A percentile compares a stretch with the other conserved stretches of the same genome.
Evolutionary conservation across 2,113 vertebrate genomes (phyloP).

Genomic region (Leucopsar rothschildi): DNA sequence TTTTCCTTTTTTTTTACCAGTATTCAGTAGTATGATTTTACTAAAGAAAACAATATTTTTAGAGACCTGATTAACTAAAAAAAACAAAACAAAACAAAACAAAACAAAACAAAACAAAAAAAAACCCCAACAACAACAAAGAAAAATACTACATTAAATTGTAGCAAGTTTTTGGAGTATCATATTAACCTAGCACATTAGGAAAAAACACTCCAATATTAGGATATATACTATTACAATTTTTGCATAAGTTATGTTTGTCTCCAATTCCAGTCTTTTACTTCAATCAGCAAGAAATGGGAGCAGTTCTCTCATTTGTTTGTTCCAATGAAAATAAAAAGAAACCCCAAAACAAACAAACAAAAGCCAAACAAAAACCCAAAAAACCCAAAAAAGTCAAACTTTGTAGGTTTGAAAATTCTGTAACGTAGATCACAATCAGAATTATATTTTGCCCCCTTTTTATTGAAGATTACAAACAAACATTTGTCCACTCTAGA

Average conservation of each 20-base stretch:
- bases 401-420: neutral
- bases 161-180: neutral
- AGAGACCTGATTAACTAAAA: neutral
- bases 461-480: neutral
- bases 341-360: neutral
- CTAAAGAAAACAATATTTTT: neutral
- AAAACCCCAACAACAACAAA: neutral
- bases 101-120: too few relatives aligned
- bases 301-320: neutral
- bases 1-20: neutral
- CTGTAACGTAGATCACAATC: neutral
- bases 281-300: neutral
- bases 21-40: neutral
- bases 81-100: too few relatives aligned
- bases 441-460: neutral
- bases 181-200: neutral
- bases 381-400: neutral
- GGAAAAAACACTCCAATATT: neutral
- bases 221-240: neutral
- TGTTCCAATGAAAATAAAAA: neutral
- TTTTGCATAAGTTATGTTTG: neutral
- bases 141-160: neutral
- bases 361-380: too few relatives aligned
- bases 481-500: neutral
- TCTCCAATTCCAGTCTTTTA: neutral